These are phyloP conservation scores for Diploscapter pachys DNA, from an alignment of 1,140 invertebrate genomes.

Conservation along the genomic window DNA sequence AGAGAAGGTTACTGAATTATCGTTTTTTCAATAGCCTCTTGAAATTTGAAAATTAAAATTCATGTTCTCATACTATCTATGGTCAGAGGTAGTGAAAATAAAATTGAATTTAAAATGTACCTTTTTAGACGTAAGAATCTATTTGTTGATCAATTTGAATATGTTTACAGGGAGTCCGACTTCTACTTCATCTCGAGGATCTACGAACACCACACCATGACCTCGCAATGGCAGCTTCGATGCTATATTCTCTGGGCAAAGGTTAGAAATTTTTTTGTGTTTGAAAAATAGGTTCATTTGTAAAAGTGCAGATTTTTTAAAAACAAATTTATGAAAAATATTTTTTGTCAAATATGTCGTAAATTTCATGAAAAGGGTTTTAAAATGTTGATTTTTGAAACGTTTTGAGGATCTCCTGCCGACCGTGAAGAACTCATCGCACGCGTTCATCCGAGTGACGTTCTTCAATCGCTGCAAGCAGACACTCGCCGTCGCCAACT, in stretches of 20 bases:
- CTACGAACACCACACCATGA: slow-evolving; percentile 47
- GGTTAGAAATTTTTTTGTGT: not conserved
- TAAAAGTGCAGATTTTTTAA: no score
- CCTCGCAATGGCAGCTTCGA: slow-evolving; percentile 46
- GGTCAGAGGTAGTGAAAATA: no score
- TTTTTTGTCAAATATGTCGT: no score
- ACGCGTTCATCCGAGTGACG: slow-evolving; percentile 61
- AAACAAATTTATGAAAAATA: no score
- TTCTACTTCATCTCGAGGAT: slow-evolving; percentile 44
- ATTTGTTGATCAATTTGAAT: no score
- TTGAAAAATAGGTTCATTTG: not conserved
- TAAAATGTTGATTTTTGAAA: not conserved
- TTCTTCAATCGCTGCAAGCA: slow-evolving; percentile 61
- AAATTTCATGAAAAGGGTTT: no score
- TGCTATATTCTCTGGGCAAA: slow-evolving; percentile 50
- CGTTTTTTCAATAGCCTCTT: no score
- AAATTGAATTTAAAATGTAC: no score
- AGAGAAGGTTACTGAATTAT: no score
- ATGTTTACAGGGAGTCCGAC: slow-evolving; percentile 10
- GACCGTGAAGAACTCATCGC: slow-evolving; percentile 34
- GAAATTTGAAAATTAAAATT: no score
- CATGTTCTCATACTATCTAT: no score
- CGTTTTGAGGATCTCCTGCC: slow-evolving; percentile 35
- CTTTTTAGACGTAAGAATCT: no score
- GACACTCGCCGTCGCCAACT: slow-evolving; percentile 42